Evolutionary conservation across 37 sponge, comb jelly and placozoan species (phyloP).

Genomic region (Spongilla lacustris): DNA sequence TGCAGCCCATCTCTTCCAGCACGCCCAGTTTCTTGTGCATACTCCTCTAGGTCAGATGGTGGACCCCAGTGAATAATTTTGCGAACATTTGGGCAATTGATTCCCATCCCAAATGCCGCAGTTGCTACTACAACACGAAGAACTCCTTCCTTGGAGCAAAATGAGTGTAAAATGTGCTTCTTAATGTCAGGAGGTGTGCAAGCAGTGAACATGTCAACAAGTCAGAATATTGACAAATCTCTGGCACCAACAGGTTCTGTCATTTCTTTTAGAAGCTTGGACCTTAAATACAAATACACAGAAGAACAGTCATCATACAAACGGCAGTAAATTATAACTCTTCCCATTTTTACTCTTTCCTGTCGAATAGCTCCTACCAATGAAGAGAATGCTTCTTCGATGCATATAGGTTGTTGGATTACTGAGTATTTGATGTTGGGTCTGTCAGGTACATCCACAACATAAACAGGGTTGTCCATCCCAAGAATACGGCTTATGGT

Average conservation of each 20-base stretch:
- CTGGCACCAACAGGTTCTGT: slow-evolving; percentile 55
- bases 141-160: neutral
- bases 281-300: slow-evolving; percentile 16
- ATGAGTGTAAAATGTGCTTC: slow-evolving; percentile 31
- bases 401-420: neutral
- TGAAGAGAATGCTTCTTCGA: slow-evolving; percentile 15
- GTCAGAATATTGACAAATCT: slow-evolving; percentile 1
- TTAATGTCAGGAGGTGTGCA: slow-evolving; percentile 14
- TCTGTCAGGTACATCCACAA: slow-evolving; percentile 10
- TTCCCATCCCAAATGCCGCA: slow-evolving; percentile 59
- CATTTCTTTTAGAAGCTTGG: slow-evolving; percentile 18
- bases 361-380: neutral
- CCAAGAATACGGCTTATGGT: slow-evolving; percentile 10
- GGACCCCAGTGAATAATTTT: slow-evolving; percentile 45
- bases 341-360: neutral
- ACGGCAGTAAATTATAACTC: slow-evolving; percentile 36
- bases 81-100: slow-evolving; percentile 49
- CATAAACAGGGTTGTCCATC: neutral
- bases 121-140: slow-evolving; percentile 50
- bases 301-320: slow-evolving; percentile 13
- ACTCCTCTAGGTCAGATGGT: slow-evolving; percentile 34
- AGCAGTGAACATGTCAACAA: slow-evolving; percentile 49
- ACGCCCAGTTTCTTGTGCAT: slow-evolving; percentile 59
- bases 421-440: slow-evolving; percentile 26
- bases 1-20: slow-evolving; percentile 49